Evolutionary conservation across 2,888 invertebrate genomes (phyloP).

Genomic region (Malthinus flaveolus): DNA sequence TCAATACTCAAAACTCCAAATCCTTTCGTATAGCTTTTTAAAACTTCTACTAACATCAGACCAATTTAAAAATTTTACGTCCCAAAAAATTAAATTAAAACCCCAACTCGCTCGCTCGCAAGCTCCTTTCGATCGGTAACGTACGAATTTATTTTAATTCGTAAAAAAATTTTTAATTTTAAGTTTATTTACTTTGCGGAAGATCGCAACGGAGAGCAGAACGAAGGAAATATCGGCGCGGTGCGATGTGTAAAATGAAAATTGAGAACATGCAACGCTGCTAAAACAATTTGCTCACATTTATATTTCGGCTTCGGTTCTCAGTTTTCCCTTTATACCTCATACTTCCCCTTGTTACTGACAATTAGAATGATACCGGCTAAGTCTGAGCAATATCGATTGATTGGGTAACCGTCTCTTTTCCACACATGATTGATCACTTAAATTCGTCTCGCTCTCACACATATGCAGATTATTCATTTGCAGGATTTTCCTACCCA

Average conservation of each 20-base stretch:
- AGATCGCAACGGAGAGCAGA: neutral
- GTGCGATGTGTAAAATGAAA: neutral
- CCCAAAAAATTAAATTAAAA: too few species aligned
- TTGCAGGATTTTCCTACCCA: conserved; percentile 38
- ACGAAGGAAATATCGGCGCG: conserved; percentile 2
- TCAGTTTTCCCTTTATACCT: conserved; percentile 24
- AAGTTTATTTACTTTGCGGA: neutral
- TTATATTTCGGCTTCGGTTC: conserved; percentile 33
- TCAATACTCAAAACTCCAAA: conserved; percentile 16
- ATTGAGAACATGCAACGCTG: conserved; percentile 26
- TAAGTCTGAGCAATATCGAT: conserved; percentile 54
- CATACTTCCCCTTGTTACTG: conserved; percentile 38
- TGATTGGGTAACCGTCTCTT: conserved; percentile 45
- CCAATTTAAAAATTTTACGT: too few species aligned
- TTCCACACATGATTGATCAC: conserved; percentile 47
- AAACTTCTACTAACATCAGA: conserved; percentile 4
- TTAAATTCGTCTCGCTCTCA: conserved; percentile 44
- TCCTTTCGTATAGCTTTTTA: conserved; percentile 20
- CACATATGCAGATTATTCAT: conserved; percentile 47
- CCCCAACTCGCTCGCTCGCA: too few species aligned
- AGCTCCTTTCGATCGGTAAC: too few species aligned
- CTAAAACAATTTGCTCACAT: conserved; percentile 29
- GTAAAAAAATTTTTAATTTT: neutral
- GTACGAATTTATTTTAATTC: too few species aligned
- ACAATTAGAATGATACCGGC: conserved; percentile 55